phyloP scores from a whole-genome alignment of 2,888 invertebrate species.

The Drosophila eohydei region DNA sequence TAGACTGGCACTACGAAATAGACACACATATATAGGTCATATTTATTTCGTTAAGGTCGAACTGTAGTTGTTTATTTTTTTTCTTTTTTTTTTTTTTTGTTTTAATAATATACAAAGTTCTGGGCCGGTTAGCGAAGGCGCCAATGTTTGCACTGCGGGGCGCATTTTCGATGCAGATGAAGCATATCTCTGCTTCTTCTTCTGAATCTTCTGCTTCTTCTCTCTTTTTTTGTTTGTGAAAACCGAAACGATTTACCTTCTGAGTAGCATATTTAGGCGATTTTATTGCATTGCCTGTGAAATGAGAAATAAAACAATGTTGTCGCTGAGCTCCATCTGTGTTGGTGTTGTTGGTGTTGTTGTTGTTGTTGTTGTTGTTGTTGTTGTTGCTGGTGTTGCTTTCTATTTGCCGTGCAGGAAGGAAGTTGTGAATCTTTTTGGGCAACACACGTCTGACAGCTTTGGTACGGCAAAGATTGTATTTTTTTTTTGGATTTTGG shows the following conservation, averaged over 20 bases:
- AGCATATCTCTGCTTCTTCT: conserved; percentile 39
- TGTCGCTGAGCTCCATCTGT: conserved; percentile 60
- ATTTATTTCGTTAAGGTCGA: conserved; percentile 14
- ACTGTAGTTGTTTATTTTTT: neutral
- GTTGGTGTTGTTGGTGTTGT: conserved; percentile 4
- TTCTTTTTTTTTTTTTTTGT: neutral
- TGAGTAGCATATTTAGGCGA: conserved; percentile 60
- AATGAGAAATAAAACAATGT: conserved; percentile 77
- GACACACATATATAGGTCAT: neutral
- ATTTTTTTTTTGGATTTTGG: conserved; percentile 9
- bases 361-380: conserved; percentile 5
- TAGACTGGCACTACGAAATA: neutral
- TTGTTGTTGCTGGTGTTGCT: conserved; percentile 36
- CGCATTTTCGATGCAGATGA: conserved; percentile 66
- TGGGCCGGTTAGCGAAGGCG: conserved; percentile 67
- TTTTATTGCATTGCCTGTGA: conserved; percentile 73
- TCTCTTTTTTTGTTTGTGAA: conserved; percentile 26
- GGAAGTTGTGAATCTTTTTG: conserved; percentile 74
- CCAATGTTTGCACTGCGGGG: conserved; percentile 83
- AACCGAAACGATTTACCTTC: conserved; percentile 67
- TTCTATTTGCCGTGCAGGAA: conserved; percentile 64
- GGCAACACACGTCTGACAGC: conserved; percentile 57
- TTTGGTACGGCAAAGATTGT: conserved; percentile 57
- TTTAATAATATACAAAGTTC: neutral
- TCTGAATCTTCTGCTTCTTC: neutral